These are phyloP conservation scores for Callimorpha dominula DNA, from an alignment of 2,888 invertebrate species.

Conservation along the genomic window DNA sequence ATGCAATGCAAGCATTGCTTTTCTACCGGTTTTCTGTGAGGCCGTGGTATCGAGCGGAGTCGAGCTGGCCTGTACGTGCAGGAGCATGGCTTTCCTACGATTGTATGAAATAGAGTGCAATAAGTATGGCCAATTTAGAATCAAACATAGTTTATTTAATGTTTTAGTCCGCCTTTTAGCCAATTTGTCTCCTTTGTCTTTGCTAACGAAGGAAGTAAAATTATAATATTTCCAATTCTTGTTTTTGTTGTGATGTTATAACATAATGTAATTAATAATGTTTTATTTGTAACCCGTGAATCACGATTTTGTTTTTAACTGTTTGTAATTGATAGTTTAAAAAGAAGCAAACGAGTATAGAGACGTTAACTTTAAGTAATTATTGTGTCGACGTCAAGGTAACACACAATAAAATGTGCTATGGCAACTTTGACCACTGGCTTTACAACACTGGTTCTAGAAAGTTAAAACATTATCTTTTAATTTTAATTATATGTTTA, in stretches of 20 bases:
- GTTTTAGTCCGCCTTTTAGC: not conserved
- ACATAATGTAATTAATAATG: not conserved
- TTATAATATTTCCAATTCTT: not conserved
- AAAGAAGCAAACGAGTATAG: not conserved
- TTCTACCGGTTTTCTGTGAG: no score
- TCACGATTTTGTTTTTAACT: slow-evolving; percentile 1
- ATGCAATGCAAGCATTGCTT: no score
- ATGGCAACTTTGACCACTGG: not conserved
- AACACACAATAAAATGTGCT: not conserved
- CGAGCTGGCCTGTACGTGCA: no score
- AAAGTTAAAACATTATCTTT: not conserved
- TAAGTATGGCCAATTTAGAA: no score
- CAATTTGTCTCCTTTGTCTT: not conserved
- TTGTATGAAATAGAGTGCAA: no score
- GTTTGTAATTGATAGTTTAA: slow-evolving; percentile 1
- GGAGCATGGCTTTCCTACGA: no score
- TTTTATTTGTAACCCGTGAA: not conserved
- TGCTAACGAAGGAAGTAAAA: not conserved
- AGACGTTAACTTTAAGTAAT: not conserved
- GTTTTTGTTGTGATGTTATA: not conserved
- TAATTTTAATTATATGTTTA: not conserved
- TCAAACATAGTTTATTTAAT: no score
- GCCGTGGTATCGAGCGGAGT: no score
- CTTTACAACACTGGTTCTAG: not conserved
- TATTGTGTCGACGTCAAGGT: not conserved